These are phyloP conservation scores for Diorhabda elongata DNA, from an alignment of 1,140 invertebrate genomes.

Conservation along the genomic window DNA sequence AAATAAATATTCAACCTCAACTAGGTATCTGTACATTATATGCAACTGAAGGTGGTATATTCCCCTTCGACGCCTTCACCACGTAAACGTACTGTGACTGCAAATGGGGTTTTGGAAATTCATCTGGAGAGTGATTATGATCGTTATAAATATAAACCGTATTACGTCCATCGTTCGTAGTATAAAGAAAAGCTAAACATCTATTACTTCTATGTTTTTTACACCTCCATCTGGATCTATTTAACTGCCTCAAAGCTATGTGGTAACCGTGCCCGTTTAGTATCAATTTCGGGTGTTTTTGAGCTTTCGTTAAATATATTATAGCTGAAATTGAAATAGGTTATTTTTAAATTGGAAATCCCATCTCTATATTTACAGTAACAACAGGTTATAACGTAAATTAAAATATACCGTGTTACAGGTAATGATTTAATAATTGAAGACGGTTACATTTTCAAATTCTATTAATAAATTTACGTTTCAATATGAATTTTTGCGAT, in stretches of 20 bases:
- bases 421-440: too few relatives aligned
- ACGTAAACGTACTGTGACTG: neutral
- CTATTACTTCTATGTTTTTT: slow-evolving; percentile 23
- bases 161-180: slow-evolving; percentile 18
- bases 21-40: too few relatives aligned
- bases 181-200: slow-evolving; percentile 28
- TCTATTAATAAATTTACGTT: too few relatives aligned
- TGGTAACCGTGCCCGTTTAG: slow-evolving; percentile 16
- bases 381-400: too few relatives aligned
- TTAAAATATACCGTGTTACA: too few relatives aligned
- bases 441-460: too few relatives aligned
- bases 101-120: neutral
- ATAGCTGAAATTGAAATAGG: slow-evolving; percentile 24
- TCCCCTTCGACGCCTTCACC: neutral
- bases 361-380: neutral
- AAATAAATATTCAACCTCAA: too few relatives aligned
- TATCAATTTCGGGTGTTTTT: slow-evolving; percentile 31
- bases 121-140: slow-evolving; percentile 30
- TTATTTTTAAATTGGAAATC: too few relatives aligned
- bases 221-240: slow-evolving; percentile 32
- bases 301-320: slow-evolving; percentile 26
- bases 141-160: slow-evolving; percentile 20
- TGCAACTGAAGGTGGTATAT: neutral
- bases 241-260: slow-evolving; percentile 22
- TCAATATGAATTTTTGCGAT: slow-evolving; percentile 1